Conservation (phyloP, 2,888 invertebrate species). For the Hirtodrosophila confusa region DNA sequence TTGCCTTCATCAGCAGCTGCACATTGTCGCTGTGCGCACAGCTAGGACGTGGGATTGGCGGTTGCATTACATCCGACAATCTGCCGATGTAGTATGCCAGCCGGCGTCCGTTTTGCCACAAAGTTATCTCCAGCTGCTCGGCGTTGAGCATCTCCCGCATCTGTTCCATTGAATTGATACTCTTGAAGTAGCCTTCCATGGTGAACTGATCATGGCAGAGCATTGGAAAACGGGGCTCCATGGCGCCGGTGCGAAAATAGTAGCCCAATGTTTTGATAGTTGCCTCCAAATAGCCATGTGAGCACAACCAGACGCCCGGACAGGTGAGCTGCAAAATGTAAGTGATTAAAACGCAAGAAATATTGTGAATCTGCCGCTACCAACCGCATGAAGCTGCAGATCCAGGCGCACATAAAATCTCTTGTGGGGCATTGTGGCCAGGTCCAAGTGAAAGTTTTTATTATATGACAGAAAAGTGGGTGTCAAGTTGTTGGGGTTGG, state of each 20-base stretch:
- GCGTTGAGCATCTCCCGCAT: constrained; percentile 72
- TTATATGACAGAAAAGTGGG: constrained; percentile 14
- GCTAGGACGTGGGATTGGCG: constrained; percentile 61
- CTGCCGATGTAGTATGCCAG: constrained; percentile 81
- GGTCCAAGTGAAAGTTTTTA: constrained; percentile 25
- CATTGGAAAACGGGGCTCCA: constrained; percentile 82
- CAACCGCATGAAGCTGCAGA: constrained; percentile 82
- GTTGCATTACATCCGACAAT: constrained; percentile 79
- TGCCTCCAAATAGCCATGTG: constrained; percentile 81
- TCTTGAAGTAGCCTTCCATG: constrained; percentile 83
- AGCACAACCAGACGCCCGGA: constrained; percentile 84
- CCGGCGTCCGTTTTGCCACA: constrained; percentile 83
- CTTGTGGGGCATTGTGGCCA: constrained; percentile 55
- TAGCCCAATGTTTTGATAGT: constrained; percentile 83
- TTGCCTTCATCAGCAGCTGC: constrained; percentile 82
- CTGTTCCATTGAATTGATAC: constrained; percentile 65
- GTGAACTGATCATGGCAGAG: constrained; percentile 82
- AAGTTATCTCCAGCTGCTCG: constrained; percentile 81
- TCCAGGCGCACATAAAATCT: constrained; percentile 79
- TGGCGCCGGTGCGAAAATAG: constrained; percentile 82
- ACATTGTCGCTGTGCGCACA: constrained; percentile 80
- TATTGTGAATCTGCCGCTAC: constrained; percentile 16
- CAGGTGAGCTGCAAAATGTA: constrained; percentile 79
- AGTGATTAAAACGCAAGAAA: background rate
- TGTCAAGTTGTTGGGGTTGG: constrained; percentile 19